phyloP scores from a whole-genome alignment of 2,797 vertebrate genomes.

The Girardinus metallicus region DNA sequence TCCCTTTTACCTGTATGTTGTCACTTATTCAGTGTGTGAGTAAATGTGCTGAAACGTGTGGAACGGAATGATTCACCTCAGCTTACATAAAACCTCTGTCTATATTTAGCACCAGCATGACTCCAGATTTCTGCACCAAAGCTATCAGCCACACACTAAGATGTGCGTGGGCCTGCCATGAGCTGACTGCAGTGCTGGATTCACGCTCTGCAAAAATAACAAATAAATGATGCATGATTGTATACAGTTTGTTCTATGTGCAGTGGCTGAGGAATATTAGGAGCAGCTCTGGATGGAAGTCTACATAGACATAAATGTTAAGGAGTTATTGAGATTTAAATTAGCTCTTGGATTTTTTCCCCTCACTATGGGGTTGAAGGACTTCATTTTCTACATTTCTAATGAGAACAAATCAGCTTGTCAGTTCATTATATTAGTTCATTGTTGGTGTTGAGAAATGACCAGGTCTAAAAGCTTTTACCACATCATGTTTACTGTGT shows the following conservation, averaged over 20 bases:
- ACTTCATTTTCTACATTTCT: background rate
- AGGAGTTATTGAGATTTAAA: background rate
- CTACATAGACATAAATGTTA: slow-evolving; percentile 6
- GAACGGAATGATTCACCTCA: slow-evolving; percentile 82
- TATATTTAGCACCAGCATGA: slow-evolving; percentile 85
- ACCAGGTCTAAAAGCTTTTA: background rate
- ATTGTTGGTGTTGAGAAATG: background rate
- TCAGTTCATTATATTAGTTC: background rate
- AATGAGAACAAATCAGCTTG: background rate
- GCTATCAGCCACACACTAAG: slow-evolving; percentile 81
- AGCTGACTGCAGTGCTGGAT: slow-evolving; percentile 69
- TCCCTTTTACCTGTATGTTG: slow-evolving; percentile 53
- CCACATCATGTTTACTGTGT: background rate
- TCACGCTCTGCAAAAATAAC: slow-evolving; percentile 47
- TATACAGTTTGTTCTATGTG: slow-evolving; percentile 9
- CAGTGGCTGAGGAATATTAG: background rate
- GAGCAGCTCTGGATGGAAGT: background rate
- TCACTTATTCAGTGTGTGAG: slow-evolving; percentile 51
- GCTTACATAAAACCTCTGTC: slow-evolving; percentile 85
- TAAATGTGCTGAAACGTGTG: slow-evolving; percentile 72
- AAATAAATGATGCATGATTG: slow-evolving; percentile 32
- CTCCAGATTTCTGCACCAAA: slow-evolving; percentile 81
- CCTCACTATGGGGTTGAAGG: background rate
- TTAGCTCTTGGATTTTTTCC: background rate
- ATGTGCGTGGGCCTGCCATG: slow-evolving; percentile 77